Evolutionary conservation across 2,797 vertebrate genomes (phyloP).

Genomic region (Xerus rutilus): DNA sequence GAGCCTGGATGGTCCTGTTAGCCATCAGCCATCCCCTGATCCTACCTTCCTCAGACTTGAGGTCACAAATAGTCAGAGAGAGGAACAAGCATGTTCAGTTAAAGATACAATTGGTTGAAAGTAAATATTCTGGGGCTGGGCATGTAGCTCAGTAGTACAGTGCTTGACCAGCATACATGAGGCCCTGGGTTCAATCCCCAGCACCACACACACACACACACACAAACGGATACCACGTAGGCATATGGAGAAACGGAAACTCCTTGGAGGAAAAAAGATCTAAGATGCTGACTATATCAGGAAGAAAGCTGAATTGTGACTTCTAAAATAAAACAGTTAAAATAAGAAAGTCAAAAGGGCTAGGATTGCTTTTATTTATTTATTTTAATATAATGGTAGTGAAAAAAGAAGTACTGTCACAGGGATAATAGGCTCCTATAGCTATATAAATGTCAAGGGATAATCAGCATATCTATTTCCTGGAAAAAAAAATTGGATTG

Average conservation of each 20-base stretch:
- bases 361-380: neutral
- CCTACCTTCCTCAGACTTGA: conserved; percentile 4
- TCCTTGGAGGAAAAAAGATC: neutral
- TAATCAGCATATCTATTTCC: conserved; percentile 43
- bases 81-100: neutral
- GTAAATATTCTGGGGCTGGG: neutral
- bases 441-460: conserved; percentile 49
- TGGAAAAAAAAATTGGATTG: neutral
- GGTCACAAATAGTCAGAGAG: conserved; percentile 2
- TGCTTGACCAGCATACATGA: no score
- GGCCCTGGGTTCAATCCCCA: no score
- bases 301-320: neutral
- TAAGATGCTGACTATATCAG: neutral
- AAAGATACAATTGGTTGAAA: conserved; percentile 22
- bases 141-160: neutral
- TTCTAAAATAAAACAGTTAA: conserved; percentile 38
- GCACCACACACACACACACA: no score
- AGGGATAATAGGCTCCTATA: conserved; percentile 17
- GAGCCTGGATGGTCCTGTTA: neutral
- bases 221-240: neutral
- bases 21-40: neutral
- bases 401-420: conserved; percentile 10
- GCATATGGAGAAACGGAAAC: neutral
- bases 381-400: conserved; percentile 24
- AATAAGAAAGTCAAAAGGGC: conserved; percentile 29